Percentiles rank a stretch among this genome's conserved stretches.
Evolutionary conservation across 2,113 vertebrate species (phyloP).

Genomic region (Mobula birostris): DNA sequence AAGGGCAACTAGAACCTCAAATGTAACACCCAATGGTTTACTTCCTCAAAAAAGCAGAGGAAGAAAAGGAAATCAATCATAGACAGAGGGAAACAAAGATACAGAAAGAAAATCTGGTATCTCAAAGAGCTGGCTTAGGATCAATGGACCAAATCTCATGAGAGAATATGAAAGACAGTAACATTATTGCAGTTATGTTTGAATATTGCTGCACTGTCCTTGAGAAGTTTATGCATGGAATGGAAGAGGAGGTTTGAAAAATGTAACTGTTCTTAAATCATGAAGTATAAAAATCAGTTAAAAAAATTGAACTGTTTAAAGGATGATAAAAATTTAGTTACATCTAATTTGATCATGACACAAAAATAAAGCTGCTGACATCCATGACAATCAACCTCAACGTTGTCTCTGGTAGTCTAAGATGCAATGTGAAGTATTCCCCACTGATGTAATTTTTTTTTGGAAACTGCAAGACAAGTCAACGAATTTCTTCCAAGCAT

Average conservation of each 20-base stretch:
- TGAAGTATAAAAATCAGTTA: not conserved
- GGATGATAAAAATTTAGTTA: not conserved
- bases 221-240: not conserved
- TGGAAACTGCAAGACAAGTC: too few relatives aligned
- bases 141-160: too few relatives aligned
- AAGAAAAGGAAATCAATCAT: not conserved
- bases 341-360: not conserved
- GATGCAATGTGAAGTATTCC: too few relatives aligned
- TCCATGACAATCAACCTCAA: too few relatives aligned
- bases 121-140: too few relatives aligned
- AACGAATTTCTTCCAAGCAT: too few relatives aligned
- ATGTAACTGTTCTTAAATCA: not conserved
- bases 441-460: too few relatives aligned
- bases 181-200: not conserved
- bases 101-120: not conserved
- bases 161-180: not conserved
- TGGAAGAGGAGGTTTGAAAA: not conserved
- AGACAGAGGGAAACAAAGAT: not conserved
- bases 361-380: too few relatives aligned
- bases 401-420: too few relatives aligned
- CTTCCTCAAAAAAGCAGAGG: not conserved
- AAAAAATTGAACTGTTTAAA: too few relatives aligned
- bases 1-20: not conserved
- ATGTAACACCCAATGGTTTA: not conserved
- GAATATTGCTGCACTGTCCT: not conserved